These are phyloP conservation scores for Machimus atricapillus DNA, from an alignment of 2,888 invertebrate species.

Conservation along the genomic window DNA sequence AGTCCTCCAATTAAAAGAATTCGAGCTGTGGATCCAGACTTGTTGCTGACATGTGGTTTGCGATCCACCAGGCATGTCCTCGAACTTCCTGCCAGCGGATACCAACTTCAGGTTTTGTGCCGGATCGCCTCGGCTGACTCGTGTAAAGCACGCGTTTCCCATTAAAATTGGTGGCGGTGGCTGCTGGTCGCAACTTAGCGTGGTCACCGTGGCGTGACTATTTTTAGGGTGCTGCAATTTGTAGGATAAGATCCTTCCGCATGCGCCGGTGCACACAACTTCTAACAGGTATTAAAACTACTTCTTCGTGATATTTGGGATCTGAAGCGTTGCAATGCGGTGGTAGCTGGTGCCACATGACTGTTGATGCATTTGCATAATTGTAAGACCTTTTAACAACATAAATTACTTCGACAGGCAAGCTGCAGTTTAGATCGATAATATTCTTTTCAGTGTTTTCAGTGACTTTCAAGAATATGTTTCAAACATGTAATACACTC, in stretches of 20 bases:
- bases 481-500: too few species aligned
- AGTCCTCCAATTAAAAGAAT: neutral
- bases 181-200: neutral
- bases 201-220: constrained; percentile 26
- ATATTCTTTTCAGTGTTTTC: too few species aligned
- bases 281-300: neutral
- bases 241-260: neutral
- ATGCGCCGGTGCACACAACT: neutral
- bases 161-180: constrained; percentile 8
- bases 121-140: neutral
- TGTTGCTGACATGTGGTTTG: neutral
- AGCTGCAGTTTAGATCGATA: neutral
- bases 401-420: neutral
- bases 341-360: neutral
- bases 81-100: neutral
- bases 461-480: too few species aligned
- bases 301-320: neutral
- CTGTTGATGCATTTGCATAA: neutral
- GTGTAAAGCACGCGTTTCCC: constrained; percentile 30
- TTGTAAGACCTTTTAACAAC: neutral
- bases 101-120: neutral
- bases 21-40: neutral
- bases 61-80: neutral
- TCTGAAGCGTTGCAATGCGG: neutral
- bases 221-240: neutral